Percentiles rank a stretch among this genome's conserved stretches.
phyloP scores from a whole-genome alignment of 2,888 invertebrate species.

The Gari tellinella region DNA sequence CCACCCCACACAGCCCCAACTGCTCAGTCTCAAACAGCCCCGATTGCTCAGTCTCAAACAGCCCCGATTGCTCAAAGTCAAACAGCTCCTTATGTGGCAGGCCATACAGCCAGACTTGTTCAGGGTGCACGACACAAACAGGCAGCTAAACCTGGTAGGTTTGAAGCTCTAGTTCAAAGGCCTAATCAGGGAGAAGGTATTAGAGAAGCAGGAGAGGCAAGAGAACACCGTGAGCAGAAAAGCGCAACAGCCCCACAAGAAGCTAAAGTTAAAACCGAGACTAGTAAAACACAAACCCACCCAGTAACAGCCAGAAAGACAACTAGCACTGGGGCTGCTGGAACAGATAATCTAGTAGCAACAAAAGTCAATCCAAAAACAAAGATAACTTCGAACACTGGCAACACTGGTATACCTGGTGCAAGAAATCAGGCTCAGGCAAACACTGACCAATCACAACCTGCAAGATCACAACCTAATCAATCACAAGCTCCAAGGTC shows the following conservation, averaged over 20 bases:
- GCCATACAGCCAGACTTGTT: conserved; percentile 6
- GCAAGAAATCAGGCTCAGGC: too few species aligned
- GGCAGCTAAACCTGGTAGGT: conserved; percentile 24
- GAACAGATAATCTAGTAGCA: neutral
- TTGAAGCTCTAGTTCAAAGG: conserved; percentile 35
- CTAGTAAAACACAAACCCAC: neutral
- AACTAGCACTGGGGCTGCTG: neutral
- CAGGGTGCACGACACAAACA: conserved; percentile 11
- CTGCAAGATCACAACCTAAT: too few species aligned
- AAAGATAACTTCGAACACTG: too few species aligned
- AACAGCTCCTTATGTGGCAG: neutral
- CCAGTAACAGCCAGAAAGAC: neutral
- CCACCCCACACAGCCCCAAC: neutral
- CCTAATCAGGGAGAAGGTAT: conserved; percentile 8
- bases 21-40: too few species aligned
- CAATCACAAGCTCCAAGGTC: too few species aligned
- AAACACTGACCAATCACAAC: too few species aligned
- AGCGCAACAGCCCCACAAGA: conserved; percentile 17
- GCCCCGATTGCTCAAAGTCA: too few species aligned
- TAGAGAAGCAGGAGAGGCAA: conserved; percentile 10
- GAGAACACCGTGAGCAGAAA: conserved; percentile 9
- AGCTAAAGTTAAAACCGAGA: conserved; percentile 4
- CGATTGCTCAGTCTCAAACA: too few species aligned
- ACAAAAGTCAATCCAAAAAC: too few species aligned
- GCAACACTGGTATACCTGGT: too few species aligned